Evolutionary conservation across 1,140 invertebrate genomes (phyloP), one percentile per base, ranked within the genome.

Genomic region (Calliphora vicina): DNA sequence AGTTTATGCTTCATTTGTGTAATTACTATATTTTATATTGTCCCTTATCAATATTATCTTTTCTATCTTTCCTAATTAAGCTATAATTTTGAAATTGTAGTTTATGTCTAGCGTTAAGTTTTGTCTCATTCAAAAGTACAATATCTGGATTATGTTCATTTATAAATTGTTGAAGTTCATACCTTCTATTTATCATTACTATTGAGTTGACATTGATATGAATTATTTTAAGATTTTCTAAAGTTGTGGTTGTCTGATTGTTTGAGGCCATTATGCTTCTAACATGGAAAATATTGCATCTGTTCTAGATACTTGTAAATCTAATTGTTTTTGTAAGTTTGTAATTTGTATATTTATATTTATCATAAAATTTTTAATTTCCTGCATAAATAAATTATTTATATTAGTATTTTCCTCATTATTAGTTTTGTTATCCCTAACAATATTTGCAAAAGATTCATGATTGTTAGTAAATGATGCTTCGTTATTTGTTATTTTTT

Each of bases 1-100:
- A 67, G 10, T 61, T 20, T 12, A 25, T 35, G 10, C 29, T 67
- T 35, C 9, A 35, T 81, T 61, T 8, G 27, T 26, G 23, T 29
- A 57, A 23, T 81, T 61, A 15, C 27, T 8, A 35, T n/a, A 81
- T 81, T 81, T 81, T 50, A 81, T 3, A 23, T 74, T 74, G 29
- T 74, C 17, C 12, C 29, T 74, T 27, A 74, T 74, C 17, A 74
- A 17, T 74, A 74, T 74, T 15, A 15, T 20, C 15, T 20, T 2
- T 20, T 9, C 73, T 35, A 42, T 76, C 73, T n/a, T 35, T 35
- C 13, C 73, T 20, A 8, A 76, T n/a, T 4, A 76, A n/a, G 1
- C 1, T 29, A 12, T 74, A 74, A 15, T 74, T 27, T 15, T 27
- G 3, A 20, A 29, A 74, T 15, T 29, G 26, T 13, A 29, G 26